Percentiles rank a stretch among this genome's conserved stretches.
These are phyloP conservation scores for Characodon lateralis DNA, from an alignment of 2,797 vertebrate species.

Conservation along the genomic window DNA sequence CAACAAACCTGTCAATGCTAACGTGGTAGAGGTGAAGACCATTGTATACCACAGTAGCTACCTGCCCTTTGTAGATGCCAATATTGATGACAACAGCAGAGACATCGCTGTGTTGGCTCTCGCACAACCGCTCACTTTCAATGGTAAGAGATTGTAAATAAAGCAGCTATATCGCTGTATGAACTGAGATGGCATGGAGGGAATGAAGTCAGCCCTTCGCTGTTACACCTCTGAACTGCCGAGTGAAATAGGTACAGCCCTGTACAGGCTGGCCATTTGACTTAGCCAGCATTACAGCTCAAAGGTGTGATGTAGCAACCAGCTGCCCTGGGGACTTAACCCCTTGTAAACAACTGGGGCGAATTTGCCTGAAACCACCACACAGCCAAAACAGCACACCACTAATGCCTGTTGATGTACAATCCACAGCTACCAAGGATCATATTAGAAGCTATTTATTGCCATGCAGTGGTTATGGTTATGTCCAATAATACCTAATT, in stretches of 20 bases:
- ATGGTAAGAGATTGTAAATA: slow-evolving; percentile 72
- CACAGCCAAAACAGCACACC: not conserved
- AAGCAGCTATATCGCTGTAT: not conserved
- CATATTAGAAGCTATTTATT: too few species aligned
- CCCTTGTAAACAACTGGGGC: too few species aligned
- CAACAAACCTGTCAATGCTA: slow-evolving; percentile 82
- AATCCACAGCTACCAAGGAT: too few species aligned
- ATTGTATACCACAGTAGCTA: slow-evolving; percentile 90
- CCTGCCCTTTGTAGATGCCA: slow-evolving; percentile 87
- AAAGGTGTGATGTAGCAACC: not conserved
- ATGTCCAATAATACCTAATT: too few species aligned
- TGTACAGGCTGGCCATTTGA: too few species aligned
- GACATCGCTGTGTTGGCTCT: slow-evolving; percentile 90
- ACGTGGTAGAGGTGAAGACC: slow-evolving; percentile 83
- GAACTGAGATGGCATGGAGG: not conserved
- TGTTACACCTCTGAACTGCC: not conserved
- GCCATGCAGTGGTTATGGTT: too few species aligned
- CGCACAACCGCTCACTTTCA: slow-evolving; percentile 83
- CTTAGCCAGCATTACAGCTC: not conserved
- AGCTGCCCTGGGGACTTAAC: too few species aligned
- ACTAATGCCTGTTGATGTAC: too few species aligned
- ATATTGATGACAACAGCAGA: slow-evolving; percentile 91
- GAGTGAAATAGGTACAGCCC: not conserved
- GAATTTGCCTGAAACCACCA: not conserved
- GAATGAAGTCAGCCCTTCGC: not conserved